Percentiles rank a stretch among this genome's conserved stretches.
These are phyloP conservation scores for Sandelia bainsii DNA, from an alignment of 2,797 vertebrate species.

Conservation along the genomic window DNA sequence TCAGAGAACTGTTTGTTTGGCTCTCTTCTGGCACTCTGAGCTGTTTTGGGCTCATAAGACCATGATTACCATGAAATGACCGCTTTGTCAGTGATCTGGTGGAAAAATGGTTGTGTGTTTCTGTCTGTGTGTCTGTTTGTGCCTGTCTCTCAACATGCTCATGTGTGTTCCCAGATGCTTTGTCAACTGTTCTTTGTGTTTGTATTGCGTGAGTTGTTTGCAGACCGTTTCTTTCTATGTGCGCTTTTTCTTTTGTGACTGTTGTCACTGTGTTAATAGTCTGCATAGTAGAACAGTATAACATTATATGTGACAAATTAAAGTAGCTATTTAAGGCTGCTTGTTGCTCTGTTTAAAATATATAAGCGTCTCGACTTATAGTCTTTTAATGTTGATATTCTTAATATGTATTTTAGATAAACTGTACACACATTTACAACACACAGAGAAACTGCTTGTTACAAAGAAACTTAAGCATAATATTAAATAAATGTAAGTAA, in stretches of 20 bases:
- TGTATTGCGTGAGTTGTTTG: conserved; percentile 61
- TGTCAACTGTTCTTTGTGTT: conserved; percentile 58
- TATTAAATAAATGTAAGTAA: too few species aligned
- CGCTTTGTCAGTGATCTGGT: conserved; percentile 62
- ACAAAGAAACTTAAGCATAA: too few species aligned
- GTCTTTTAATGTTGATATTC: too few species aligned
- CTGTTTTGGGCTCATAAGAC: conserved; percentile 72
- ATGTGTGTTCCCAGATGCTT: conserved; percentile 65
- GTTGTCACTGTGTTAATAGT: conserved; percentile 56
- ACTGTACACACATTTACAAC: not conserved
- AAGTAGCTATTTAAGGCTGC: conserved; percentile 28
- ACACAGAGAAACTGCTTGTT: too few species aligned
- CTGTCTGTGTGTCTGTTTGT: conserved; percentile 61
- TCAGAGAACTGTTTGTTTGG: conserved; percentile 76
- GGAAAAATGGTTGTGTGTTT: conserved; percentile 63
- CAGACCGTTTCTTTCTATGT: conserved; percentile 52
- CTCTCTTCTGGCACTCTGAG: conserved; percentile 53
- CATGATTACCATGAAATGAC: conserved; percentile 70
- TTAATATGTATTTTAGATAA: too few species aligned
- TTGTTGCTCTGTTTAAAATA: conserved; percentile 22
- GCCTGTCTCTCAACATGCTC: conserved; percentile 42
- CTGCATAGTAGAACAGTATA: conserved; percentile 36
- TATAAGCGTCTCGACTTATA: too few species aligned
- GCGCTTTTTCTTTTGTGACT: conserved; percentile 50
- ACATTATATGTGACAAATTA: conserved; percentile 51